A percentile compares a stretch with the other conserved stretches of the same genome.
These are phyloP conservation scores for Emydura subglobosa DNA, from an alignment of 2,113 vertebrate genomes.

Conservation along the genomic window DNA sequence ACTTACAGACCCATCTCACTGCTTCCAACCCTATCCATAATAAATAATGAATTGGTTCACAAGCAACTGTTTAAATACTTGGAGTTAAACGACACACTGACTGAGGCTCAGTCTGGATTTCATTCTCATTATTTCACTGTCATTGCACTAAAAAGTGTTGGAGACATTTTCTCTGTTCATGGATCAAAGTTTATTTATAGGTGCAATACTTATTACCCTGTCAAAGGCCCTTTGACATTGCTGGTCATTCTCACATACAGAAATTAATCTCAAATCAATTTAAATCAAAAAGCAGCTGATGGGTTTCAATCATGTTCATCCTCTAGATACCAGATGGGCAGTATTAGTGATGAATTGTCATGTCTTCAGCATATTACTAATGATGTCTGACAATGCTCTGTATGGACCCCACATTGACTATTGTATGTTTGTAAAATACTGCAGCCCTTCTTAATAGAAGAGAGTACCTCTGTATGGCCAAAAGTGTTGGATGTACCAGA, in stretches of 20 bases:
- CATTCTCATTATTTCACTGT: slow-evolving; percentile 56
- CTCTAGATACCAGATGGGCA: slow-evolving; percentile 27
- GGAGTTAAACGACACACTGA: slow-evolving; percentile 63
- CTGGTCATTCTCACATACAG: background rate
- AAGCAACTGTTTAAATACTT: slow-evolving; percentile 70
- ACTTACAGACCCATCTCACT: slow-evolving; percentile 56
- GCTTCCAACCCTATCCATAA: slow-evolving; percentile 60
- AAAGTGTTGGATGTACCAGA: background rate
- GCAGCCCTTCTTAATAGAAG: slow-evolving; percentile 21
- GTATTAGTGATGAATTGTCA: background rate
- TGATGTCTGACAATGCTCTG: background rate
- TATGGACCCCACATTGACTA: background rate
- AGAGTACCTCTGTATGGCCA: background rate
- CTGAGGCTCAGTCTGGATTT: slow-evolving; percentile 64
- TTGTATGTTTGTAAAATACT: slow-evolving; percentile 17
- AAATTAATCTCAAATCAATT: slow-evolving; percentile 4
- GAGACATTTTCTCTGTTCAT: slow-evolving; percentile 16
- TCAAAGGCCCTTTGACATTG: slow-evolving; percentile 5
- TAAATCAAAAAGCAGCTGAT: background rate
- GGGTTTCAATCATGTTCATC: background rate
- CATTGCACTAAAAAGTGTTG: slow-evolving; percentile 39
- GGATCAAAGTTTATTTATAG: slow-evolving; percentile 54
- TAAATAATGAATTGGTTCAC: slow-evolving; percentile 73
- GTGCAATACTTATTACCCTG: slow-evolving; percentile 8
- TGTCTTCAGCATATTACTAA: background rate